A percentile compares a stretch with the other conserved stretches of the same genome.
Conservation (phyloP, 2,888 invertebrate species). For the Eristalinus aeneus region DNA sequence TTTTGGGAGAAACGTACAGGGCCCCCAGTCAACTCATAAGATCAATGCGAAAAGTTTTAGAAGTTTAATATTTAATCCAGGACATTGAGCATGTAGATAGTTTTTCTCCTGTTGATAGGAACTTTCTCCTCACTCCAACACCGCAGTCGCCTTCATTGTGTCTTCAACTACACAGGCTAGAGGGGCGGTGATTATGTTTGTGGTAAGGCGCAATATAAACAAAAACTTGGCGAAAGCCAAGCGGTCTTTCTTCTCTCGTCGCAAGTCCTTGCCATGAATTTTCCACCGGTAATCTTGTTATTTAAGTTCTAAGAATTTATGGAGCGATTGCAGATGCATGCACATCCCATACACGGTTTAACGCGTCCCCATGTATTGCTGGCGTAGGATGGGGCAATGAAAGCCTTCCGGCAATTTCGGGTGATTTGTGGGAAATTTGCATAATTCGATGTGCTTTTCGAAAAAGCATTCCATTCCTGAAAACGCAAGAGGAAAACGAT, state of each 20-base stretch:
- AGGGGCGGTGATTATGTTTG: conserved; percentile 17
- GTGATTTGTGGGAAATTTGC: too few relatives aligned
- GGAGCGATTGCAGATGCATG: too few relatives aligned
- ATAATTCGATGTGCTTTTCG: too few relatives aligned
- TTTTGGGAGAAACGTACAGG: not conserved
- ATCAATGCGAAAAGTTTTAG: conserved; percentile 51
- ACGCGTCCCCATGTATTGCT: too few relatives aligned
- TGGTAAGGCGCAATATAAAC: conserved; percentile 24
- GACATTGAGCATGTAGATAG: conserved; percentile 17
- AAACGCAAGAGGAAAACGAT: too few relatives aligned
- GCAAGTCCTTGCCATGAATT: not conserved
- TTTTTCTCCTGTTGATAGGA: not conserved
- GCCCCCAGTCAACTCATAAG: conserved; percentile 25
- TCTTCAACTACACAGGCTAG: not conserved
- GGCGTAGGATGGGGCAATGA: too few relatives aligned
- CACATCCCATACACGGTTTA: too few relatives aligned
- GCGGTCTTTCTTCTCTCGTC: not conserved
- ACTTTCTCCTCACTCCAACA: conserved; percentile 8
- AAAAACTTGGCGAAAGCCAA: not conserved
- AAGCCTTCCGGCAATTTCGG: too few relatives aligned
- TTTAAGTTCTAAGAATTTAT: too few relatives aligned
- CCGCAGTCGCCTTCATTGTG: too few relatives aligned
- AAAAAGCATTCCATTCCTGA: too few relatives aligned
- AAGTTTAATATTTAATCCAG: conserved; percentile 28
- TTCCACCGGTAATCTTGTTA: too few relatives aligned